Base-by-base conservation (phyloP, 2,797 vertebrate genomes). In the Urocyon cinereoargenteus region DNA sequence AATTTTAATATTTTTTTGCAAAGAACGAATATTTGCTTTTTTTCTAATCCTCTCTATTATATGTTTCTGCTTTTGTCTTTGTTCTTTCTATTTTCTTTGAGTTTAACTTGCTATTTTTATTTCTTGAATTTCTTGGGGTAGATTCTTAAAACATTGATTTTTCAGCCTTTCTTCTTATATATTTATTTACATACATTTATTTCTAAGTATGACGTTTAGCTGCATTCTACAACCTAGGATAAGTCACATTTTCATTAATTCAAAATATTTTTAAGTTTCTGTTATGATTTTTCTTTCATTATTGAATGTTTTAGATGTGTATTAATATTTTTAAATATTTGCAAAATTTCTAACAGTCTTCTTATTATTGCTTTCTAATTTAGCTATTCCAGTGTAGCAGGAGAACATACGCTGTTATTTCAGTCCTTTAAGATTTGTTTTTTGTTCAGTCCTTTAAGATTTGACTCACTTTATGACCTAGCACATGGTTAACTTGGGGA, bases 141-240 rank as follows among this genome's bases (percentile, higher is more conserved):
- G n/a, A 86, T 11, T 21, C 7, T 64, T 55, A 89, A 61, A 45
- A 45, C 24, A 70, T 51, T 86, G 81, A 86, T 31, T 95, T 95
- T 53, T 11, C 16, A 95, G 26, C 5, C 24, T 91, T 78, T 78
- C 36, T 77, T 84, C 16, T 34, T 78, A 77, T 85, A n/a, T 61
- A 59, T 86, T 89, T 28, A 78, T 77, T 83, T 87, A 62, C 21
- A 36, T 77, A 49, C 13, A 19, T 78, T 61, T 79, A 70, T 79
- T n/a, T 86, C 26, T 62, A 91, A 91, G n/a, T 34, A 55, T 81
- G 73, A 45, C n/a, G 66, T 75, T 94, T 90, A 81, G 83, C 45
- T 81, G 31, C 2, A 81, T 77, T 14, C 61, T 51, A 22, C 6
- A 77, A 77, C 36, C 84, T 66, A 77, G 2, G 7, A 55, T 51